Percentiles rank a stretch among this genome's conserved stretches.
These are phyloP conservation scores for Bombus pyrosoma DNA, from an alignment of 1,140 invertebrate species.

Conservation along the genomic window DNA sequence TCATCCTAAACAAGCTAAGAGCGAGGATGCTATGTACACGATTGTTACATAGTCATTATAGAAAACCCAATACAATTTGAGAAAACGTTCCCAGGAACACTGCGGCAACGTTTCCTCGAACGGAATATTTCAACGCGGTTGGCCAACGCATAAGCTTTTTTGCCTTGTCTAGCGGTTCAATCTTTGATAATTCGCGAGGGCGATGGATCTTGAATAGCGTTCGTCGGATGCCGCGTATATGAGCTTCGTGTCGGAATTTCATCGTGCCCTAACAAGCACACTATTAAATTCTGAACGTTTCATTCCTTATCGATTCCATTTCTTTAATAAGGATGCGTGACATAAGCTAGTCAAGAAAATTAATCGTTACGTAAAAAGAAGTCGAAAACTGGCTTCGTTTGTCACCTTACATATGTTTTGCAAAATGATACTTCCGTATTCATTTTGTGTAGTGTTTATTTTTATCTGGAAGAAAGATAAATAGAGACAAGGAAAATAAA, in stretches of 20 bases:
- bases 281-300: constrained; percentile 40
- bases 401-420: neutral
- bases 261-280: constrained; percentile 17
- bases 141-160: neutral
- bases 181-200: neutral
- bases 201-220: constrained; percentile 4
- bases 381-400: neutral
- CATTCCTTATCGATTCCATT: neutral
- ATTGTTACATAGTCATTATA: neutral
- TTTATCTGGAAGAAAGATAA: neutral
- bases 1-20: too few relatives aligned
- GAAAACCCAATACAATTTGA: neutral
- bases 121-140: neutral
- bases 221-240: constrained; percentile 41
- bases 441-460: neutral
- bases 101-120: neutral
- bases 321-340: neutral
- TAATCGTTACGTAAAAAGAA: neutral
- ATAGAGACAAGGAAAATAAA: neutral
- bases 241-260: constrained; percentile 62
- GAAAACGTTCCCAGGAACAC: neutral
- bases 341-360: neutral
- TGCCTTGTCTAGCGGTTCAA: neutral
- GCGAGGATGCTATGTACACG: neutral
- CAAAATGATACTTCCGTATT: too few relatives aligned